Base-by-base conservation (phyloP, 1,140 invertebrate species). In the Lerema accius region DNA sequence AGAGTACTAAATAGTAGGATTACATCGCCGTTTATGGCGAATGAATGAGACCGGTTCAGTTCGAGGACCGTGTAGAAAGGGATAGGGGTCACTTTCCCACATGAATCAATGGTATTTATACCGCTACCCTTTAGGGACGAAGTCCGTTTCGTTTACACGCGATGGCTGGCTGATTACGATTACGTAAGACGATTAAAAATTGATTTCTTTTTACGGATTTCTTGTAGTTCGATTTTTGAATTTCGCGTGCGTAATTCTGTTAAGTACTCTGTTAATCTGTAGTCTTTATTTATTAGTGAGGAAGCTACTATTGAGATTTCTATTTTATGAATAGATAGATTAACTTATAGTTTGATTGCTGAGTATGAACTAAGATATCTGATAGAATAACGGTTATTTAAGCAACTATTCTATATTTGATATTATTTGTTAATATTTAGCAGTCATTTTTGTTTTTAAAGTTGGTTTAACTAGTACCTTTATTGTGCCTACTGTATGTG, bases 61-160 rank as follows among this genome's bases (percentile, higher is more conserved):
- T 51, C 56, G 42, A 61, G 51, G 60, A 37, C 19, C 61, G 43
- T 50, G 58, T 70, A 75, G 73, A 78, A 83, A 80, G 71, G 76
- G 76, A 76, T 75, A 75, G 68, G 70, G 72, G 72, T 70, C 66
- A 81, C 79, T 80, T 85, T 83, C 80, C 64, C 82, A 76, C 73
- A 72, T 74, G 68, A 70, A 79, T 80, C 76, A 76, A 73, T 71
- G 66, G 65, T 76, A 77, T 75, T 80, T 82, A 63, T 65, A 62
- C 55, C 32, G 43, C 55, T 59, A 62, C 72, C 65, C 63, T 64
- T 56, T 63, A 73, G 65, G 67, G 67, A 51, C 49, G 46, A 45
- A 64, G 43, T 45, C 32, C 35, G 62, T 45, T 60, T n/a, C 66
- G 56, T 45, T 64, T 60, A 32, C 42, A 3, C 19, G 19, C 2